Base-by-base conservation (phyloP, 2,888 invertebrate genomes). In the Pterostichus niger region DNA sequence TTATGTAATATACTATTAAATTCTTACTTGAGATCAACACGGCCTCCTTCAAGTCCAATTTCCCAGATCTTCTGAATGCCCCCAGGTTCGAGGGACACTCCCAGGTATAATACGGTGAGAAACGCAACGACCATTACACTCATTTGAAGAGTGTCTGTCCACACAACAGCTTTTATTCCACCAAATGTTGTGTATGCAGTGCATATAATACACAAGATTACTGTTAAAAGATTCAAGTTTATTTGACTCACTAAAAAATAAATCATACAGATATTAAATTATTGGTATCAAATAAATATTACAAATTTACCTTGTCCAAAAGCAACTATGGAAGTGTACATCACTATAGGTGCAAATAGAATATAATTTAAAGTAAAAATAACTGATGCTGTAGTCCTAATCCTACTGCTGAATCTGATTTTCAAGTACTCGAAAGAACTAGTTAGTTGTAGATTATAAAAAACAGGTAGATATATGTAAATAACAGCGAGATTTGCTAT, bases 361-460 rank as follows among this genome's bases (percentile, higher is more conserved):
- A 94, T 87, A 85, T 93, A 90, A 71, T 92, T 91, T 17, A 94
- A 87, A 0, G 93, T 91, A 86, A 92, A 94, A 9, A 94, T 86
- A 0, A 93, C 91, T 0, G 94, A 94, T 0, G 93, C 92, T 68
- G 93, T 91, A 0, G 91, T 90, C 59, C 94, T 90, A 0, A 92
- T 92, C 82, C 91, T 92, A 6, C 91, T 91, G 5, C 93, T 92
- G 86, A 94, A 94, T 86, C 94, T 89, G 86, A 93, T 90, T 86
- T 94, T 93, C 84, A 94, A 88, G 87, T 94, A 94, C 87, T 94
- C 94, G 86, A 94, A 95, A 75, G 93, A 93, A 46, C 95, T 94
- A 0, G 94, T 93, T 2, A 95, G 87, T 86, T 95, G 93, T 0
- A 96, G 89, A 85, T 93, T 93, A 88, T 94, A 94, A 87, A 95